Evolutionary conservation across 2,888 invertebrate species (phyloP), one percentile per base, ranked within the genome.

Genomic region (Drosophila mimetica): DNA sequence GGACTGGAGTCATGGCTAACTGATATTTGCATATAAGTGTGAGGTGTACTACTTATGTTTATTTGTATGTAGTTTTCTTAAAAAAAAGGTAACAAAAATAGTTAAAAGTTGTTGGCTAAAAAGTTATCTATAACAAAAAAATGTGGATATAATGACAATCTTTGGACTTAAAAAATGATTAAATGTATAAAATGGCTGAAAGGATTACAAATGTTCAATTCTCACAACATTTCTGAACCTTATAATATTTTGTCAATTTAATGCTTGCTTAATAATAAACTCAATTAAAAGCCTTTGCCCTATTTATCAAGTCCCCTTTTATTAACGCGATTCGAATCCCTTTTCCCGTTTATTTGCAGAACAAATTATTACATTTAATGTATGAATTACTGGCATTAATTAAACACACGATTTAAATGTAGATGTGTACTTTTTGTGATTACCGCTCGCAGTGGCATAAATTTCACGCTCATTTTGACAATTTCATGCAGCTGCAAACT

Each of bases 401-500:
- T 54, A 67, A 46, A 55, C 69, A 47, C 32, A 69, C 22, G 32
- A 41, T 18, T 67, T 66, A 47, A 46, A 55, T 32, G 39, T n/a
- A 36, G 28, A 67, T 41, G 41, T 20, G 14, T 18, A 18, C 51
- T 48, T 42, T 48, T 4, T 39, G 22, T 25, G 32, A 32, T 16
- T 20, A 13, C 20, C 39, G 32, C 44, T 8, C 22, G 30, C 42
- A 39, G 37, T 37, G 28, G 69, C 67, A 70, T 36, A 41, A 39
- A 70, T 71, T 71, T 71, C 25, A 71, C 63, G 63, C 63, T 39
- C 50, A 51, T 61, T 71, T 71, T 71, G 72, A 34, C 54, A 63
- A 71, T 71, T 71, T 63, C 37, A 54, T 36, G 48, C 70, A 59
- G 59, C 39, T 51, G 79, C 50, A 48, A 46, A 55, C 41, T 66